phyloP scores from a whole-genome alignment of 1,140 invertebrate species.

The Neodiprion fabricii region DNA sequence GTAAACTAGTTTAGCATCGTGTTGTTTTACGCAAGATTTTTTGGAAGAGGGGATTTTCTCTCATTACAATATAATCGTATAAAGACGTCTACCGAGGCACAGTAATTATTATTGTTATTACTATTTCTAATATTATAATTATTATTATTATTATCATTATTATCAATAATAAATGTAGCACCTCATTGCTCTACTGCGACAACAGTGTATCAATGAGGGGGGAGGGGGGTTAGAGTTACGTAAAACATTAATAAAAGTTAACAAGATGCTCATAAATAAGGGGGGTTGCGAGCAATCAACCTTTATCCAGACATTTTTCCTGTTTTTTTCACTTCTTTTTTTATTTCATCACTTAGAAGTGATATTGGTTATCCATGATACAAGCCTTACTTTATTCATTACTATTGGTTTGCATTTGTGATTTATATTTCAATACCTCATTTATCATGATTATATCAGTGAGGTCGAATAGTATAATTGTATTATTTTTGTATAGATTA shows the following conservation, averaged over 20 bases:
- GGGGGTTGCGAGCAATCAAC: conserved; percentile 54
- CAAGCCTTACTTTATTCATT: not conserved
- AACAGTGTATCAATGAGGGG: conserved; percentile 34
- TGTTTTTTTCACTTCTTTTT: conserved; percentile 24
- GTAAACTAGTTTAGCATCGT: not conserved
- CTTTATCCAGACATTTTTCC: conserved; percentile 40
- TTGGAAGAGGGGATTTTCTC: conserved; percentile 11
- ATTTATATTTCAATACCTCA: not conserved
- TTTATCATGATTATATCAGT: not conserved
- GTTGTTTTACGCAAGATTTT: conserved; percentile 9
- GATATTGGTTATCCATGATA: not conserved
- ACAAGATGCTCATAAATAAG: conserved; percentile 59
- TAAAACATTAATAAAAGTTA: conserved; percentile 58
- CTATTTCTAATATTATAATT: conserved; percentile 47
- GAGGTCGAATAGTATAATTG: not conserved
- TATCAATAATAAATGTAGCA: conserved; percentile 49
- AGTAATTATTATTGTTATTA: conserved; percentile 35
- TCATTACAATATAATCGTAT: conserved; percentile 8
- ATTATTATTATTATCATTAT: conserved; percentile 40
- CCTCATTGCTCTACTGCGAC: conserved; percentile 24
- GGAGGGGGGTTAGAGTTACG: conserved; percentile 51
- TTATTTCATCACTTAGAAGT: conserved; percentile 25
- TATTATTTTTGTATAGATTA: not conserved
- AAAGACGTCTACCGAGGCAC: conserved; percentile 15
- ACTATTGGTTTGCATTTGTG: not conserved